Conservation (phyloP, 2,888 invertebrate species). For the Rotaria socialis region DNA sequence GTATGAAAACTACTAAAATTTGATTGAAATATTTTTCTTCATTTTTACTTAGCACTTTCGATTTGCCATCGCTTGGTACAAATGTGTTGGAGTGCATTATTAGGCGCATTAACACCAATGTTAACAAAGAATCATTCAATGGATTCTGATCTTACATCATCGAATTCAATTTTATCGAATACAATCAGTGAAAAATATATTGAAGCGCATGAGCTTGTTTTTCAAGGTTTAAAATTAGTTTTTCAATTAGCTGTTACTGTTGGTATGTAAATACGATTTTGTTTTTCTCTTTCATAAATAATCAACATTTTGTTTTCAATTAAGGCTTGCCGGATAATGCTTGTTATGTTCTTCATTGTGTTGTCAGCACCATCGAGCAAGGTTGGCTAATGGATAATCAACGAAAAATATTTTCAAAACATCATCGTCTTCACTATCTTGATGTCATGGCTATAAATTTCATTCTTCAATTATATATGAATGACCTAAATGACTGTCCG, state of each 20-base stretch:
- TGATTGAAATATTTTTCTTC: background rate
- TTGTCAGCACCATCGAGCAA: background rate
- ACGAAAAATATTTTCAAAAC: slow-evolving; percentile 2
- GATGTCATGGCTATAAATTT: slow-evolving; percentile 29
- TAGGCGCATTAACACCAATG: slow-evolving; percentile 21
- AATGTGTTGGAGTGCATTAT: slow-evolving; percentile 33
- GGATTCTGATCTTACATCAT: background rate
- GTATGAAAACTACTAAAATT: background rate
- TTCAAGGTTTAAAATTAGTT: slow-evolving; percentile 25
- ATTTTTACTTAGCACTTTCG: background rate
- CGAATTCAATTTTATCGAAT: background rate
- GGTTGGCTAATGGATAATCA: background rate
- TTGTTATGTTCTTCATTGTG: slow-evolving; percentile 24
- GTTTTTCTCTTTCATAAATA: background rate
- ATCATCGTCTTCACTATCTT: slow-evolving; percentile 27
- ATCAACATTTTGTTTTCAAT: too few relatives aligned
- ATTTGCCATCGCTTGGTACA: background rate
- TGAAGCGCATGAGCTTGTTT: slow-evolving; percentile 26
- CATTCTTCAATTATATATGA: slow-evolving; percentile 29
- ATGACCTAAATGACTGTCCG: background rate
- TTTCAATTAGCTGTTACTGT: slow-evolving; percentile 33
- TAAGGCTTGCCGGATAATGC: slow-evolving; percentile 1
- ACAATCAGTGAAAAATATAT: slow-evolving; percentile 22
- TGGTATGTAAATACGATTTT: background rate
- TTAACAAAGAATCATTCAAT: slow-evolving; percentile 6